Percentiles rank a stretch among this genome's conserved stretches.
Evolutionary conservation across 2,797 vertebrate species (phyloP).

Genomic region (Labroides dimidiatus): DNA sequence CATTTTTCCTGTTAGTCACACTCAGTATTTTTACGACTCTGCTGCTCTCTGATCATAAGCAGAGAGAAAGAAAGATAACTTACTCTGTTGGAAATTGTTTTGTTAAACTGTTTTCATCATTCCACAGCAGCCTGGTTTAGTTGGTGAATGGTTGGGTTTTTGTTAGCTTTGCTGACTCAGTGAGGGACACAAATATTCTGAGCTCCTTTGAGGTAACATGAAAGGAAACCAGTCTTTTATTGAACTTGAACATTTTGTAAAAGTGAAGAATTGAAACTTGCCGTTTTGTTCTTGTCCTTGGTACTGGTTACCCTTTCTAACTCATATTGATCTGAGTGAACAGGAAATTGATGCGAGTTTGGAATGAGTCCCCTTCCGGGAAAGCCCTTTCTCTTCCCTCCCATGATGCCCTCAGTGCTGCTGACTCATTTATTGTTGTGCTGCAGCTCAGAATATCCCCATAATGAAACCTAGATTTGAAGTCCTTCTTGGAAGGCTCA

Average conservation of each 20-base stretch:
- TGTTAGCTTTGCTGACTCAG: conserved; percentile 46
- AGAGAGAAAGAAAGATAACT: conserved; percentile 25
- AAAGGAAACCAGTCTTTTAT: conserved; percentile 38
- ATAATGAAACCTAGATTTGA: conserved; percentile 32
- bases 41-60: conserved; percentile 22
- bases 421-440: conserved; percentile 54
- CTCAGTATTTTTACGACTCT: conserved; percentile 33
- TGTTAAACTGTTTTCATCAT: conserved; percentile 49
- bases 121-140: conserved; percentile 27
- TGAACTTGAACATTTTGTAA: too few species aligned
- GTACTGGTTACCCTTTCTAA: conserved; percentile 23
- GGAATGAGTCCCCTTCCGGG: conserved; percentile 4
- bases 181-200: conserved; percentile 27
- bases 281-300: conserved; percentile 1
- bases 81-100: conserved; percentile 36
- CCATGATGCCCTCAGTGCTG: conserved; percentile 39
- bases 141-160: conserved; percentile 27
- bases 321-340: conserved; percentile 28
- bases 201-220: conserved; percentile 20
- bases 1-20: not conserved
- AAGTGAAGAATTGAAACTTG: conserved; percentile 16
- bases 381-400: conserved; percentile 5
- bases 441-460: conserved; percentile 49
- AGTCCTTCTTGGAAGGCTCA: conserved; percentile 35
- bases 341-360: conserved; percentile 25